These are phyloP conservation scores for Numenius arquata DNA, from an alignment of 2,113 vertebrate genomes.

Conservation along the genomic window DNA sequence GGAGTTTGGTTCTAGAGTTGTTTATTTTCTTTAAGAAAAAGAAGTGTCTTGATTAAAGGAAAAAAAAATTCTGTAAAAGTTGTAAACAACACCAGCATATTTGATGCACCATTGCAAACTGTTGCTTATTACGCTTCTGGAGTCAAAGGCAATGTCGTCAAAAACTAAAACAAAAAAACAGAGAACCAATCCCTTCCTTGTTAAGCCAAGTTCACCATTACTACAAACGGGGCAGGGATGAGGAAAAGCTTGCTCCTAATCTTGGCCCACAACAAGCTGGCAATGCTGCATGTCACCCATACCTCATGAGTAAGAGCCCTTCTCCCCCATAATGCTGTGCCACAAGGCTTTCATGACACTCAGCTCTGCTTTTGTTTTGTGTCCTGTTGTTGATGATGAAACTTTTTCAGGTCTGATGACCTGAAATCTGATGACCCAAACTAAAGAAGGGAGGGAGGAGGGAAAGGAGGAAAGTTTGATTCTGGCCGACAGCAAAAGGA, in stretches of 20 bases:
- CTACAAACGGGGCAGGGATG: background rate
- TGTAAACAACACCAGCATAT: background rate
- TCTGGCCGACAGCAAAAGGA: no score
- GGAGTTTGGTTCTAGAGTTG: background rate
- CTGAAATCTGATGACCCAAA: background rate
- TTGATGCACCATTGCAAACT: background rate
- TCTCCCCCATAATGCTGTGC: background rate
- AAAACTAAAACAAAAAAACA: background rate
- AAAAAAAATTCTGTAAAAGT: background rate
- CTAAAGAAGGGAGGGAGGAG: no score
- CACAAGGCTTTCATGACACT: background rate
- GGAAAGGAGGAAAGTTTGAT: no score
- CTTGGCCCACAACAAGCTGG: background rate
- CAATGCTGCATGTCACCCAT: background rate
- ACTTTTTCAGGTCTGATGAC: background rate
- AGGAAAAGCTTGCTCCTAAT: background rate
- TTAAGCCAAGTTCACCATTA: background rate
- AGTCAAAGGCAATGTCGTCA: background rate
- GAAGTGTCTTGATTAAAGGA: background rate
- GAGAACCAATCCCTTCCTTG: background rate
- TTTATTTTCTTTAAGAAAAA: background rate
- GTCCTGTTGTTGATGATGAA: background rate
- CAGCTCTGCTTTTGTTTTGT: background rate
- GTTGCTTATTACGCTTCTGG: background rate
- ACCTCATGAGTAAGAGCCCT: background rate